phyloP scores from a whole-genome alignment of 2,113 vertebrate genomes.

The Atherinomorus stipes region DNA sequence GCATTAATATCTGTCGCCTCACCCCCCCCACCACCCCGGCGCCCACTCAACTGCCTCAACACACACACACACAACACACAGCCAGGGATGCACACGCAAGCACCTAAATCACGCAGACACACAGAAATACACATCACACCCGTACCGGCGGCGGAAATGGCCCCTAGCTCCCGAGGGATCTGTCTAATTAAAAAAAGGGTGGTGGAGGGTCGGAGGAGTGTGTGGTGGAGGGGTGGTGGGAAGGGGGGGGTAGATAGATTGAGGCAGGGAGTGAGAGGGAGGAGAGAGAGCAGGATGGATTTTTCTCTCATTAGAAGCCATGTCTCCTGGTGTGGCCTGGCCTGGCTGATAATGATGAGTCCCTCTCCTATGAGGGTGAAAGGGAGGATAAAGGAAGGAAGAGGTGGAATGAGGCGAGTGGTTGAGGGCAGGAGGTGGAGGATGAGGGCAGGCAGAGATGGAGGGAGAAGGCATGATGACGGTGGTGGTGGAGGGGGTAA shows the following conservation, averaged over 20 bases:
- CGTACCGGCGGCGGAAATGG: constrained; percentile 84
- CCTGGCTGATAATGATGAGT: constrained; percentile 80
- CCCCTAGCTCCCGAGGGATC: constrained; percentile 83
- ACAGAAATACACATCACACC: constrained; percentile 79
- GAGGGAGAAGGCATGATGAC: constrained; percentile 27
- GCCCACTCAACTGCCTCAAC: constrained; percentile 76
- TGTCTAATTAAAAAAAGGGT: constrained; percentile 85
- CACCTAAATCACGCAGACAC: constrained; percentile 75
- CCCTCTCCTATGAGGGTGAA: constrained; percentile 65
- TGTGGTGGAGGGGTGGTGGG: constrained; percentile 24
- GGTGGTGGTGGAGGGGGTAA: constrained; percentile 9
- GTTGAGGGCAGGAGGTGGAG: constrained; percentile 56
- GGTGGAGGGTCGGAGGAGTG: constrained; percentile 45
- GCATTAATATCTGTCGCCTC: constrained; percentile 87
- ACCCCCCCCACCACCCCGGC: constrained; percentile 71
- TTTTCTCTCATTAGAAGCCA: constrained; percentile 86
- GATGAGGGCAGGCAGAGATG: constrained; percentile 48
- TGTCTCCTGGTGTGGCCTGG: constrained; percentile 83
- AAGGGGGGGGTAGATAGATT: constrained; percentile 65
- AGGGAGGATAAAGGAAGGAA: constrained; percentile 34
- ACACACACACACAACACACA: constrained; percentile 51
- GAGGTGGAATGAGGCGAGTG: constrained; percentile 54
- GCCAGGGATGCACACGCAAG: constrained; percentile 46
- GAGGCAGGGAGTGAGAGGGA: constrained; percentile 62
- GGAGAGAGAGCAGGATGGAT: constrained; percentile 76